Percentiles rank a stretch among this genome's conserved stretches.
These are phyloP conservation scores for Columba livia DNA, from an alignment of 2,113 vertebrate species.

Conservation along the genomic window DNA sequence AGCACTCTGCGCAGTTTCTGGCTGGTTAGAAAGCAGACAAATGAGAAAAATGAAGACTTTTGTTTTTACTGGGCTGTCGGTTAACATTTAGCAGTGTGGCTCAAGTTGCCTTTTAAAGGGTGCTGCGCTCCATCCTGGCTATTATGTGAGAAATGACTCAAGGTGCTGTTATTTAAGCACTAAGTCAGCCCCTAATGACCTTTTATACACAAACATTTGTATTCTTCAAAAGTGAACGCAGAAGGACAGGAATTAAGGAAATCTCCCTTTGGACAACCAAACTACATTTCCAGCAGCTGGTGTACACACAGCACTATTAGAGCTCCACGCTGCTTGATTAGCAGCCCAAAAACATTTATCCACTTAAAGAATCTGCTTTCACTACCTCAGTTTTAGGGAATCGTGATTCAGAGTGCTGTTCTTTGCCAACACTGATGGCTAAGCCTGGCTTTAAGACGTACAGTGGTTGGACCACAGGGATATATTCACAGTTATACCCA, in stretches of 20 bases:
- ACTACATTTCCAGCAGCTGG: not conserved
- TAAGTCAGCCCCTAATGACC: not conserved
- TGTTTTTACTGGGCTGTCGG: constrained; percentile 38
- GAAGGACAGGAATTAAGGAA: constrained; percentile 10
- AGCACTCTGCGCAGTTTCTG: constrained; percentile 40
- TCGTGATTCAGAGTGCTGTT: not conserved
- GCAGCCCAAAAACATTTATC: not conserved
- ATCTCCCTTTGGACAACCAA: not conserved
- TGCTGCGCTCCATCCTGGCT: not conserved
- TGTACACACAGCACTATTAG: not conserved
- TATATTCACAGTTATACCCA: not conserved
- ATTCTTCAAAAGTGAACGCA: not conserved
- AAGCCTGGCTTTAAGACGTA: not conserved
- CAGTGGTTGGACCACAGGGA: not conserved
- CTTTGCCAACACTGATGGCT: not conserved
- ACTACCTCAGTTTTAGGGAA: not conserved
- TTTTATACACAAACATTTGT: not conserved
- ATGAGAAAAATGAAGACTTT: constrained; percentile 8
- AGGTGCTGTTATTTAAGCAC: not conserved
- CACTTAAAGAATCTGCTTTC: not conserved
- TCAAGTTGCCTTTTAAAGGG: not conserved
- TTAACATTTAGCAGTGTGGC: not conserved
- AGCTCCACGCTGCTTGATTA: not conserved
- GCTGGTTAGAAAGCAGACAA: constrained; percentile 20
- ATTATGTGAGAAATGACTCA: not conserved